phyloP scores from a whole-genome alignment of 2,888 invertebrate species.

The Caenorhabditis sp. region DNA sequence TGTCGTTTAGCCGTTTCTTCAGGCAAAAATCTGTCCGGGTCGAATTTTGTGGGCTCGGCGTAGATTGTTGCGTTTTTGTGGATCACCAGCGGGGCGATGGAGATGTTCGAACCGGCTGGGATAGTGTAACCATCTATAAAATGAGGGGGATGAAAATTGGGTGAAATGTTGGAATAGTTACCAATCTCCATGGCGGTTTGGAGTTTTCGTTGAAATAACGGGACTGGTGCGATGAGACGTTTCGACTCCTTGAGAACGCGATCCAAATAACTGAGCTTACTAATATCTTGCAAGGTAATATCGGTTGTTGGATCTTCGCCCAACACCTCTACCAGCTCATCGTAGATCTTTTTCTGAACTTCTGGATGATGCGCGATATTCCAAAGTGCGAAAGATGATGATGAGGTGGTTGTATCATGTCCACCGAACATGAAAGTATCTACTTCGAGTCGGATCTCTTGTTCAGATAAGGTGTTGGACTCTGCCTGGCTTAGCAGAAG shows the following conservation, averaged over 20 bases:
- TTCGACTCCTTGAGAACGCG: slow-evolving; percentile 54
- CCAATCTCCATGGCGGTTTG: slow-evolving; percentile 45
- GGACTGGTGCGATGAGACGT: slow-evolving; percentile 53
- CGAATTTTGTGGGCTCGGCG: slow-evolving; percentile 71
- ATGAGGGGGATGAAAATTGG: too few species aligned
- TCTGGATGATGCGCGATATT: slow-evolving; percentile 71
- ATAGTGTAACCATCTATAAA: slow-evolving; percentile 14
- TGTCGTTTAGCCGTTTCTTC: slow-evolving; percentile 64
- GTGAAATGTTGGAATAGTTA: background rate
- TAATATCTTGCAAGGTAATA: slow-evolving; percentile 68
- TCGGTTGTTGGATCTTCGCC: slow-evolving; percentile 43
- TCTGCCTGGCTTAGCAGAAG: slow-evolving; percentile 24
- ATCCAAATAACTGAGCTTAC: slow-evolving; percentile 51
- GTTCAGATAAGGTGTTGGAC: slow-evolving; percentile 70
- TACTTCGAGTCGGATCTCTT: slow-evolving; percentile 71
- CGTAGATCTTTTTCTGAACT: slow-evolving; percentile 62
- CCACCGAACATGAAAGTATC: slow-evolving; percentile 74
- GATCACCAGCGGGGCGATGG: slow-evolving; percentile 17
- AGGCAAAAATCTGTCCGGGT: slow-evolving; percentile 72
- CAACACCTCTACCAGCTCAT: slow-evolving; percentile 48
- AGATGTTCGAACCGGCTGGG: slow-evolving; percentile 18
- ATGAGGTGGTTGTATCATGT: slow-evolving; percentile 73
- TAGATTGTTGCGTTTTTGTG: slow-evolving; percentile 29
- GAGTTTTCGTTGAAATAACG: slow-evolving; percentile 43
- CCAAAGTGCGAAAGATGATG: slow-evolving; percentile 71